These are phyloP conservation scores for Eulemur macaco DNA, from an alignment of 2,113 vertebrate species.

Conservation along the genomic window DNA sequence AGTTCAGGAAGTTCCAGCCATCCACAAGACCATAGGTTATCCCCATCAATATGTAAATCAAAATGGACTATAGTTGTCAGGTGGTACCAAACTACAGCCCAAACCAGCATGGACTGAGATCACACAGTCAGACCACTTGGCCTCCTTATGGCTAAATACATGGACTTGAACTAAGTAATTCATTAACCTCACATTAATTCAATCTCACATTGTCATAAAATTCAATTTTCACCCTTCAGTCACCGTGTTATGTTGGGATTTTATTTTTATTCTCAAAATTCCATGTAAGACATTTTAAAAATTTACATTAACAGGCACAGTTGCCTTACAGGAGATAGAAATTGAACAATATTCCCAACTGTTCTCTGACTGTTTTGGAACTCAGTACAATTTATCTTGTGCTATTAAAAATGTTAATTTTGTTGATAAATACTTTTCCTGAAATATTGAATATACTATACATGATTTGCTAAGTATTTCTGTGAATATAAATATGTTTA, in stretches of 20 bases:
- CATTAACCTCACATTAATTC: not conserved
- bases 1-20: too few relatives aligned
- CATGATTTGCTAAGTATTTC: not conserved
- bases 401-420: not conserved
- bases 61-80: not conserved
- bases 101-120: not conserved
- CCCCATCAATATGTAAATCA: not conserved
- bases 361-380: not conserved
- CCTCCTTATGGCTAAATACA: not conserved
- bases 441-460: not conserved
- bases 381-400: not conserved
- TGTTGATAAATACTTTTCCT: not conserved
- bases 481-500: not conserved
- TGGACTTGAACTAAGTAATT: not conserved
- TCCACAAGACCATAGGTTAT: not conserved
- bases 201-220: not conserved
- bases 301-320: not conserved
- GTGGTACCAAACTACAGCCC: not conserved
- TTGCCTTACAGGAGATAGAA: not conserved
- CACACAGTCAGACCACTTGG: not conserved
- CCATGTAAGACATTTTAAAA: not conserved
- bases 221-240: not conserved
- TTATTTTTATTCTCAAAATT: not conserved
- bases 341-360: not conserved
- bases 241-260: not conserved